Evolutionary conservation across 1,140 invertebrate genomes (phyloP).

Genomic region (Ceratina calcarata): DNA sequence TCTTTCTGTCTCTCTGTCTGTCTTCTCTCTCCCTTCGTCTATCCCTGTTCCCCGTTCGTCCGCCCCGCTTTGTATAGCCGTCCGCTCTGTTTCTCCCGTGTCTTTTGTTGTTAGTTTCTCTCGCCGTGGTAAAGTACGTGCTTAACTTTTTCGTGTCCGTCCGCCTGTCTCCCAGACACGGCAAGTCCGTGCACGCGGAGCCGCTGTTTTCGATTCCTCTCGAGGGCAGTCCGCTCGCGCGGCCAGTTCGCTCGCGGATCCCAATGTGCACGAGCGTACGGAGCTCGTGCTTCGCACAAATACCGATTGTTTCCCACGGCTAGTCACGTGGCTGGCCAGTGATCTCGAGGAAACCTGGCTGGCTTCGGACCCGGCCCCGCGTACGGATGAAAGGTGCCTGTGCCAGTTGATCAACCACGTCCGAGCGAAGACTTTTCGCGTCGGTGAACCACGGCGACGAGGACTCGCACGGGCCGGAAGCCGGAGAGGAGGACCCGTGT

Average conservation of each 20-base stretch:
- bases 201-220: neutral
- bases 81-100: constrained; percentile 28
- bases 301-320: constrained; percentile 34
- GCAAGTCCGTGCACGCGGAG: constrained; percentile 10
- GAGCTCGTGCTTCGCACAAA: constrained; percentile 16
- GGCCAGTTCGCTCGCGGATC: no score
- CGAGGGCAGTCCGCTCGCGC: neutral
- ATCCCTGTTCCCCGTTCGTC: constrained; percentile 22
- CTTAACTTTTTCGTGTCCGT: constrained; percentile 34
- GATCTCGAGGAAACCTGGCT: constrained; percentile 37
- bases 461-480: constrained; percentile 10
- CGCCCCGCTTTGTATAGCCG: constrained; percentile 2
- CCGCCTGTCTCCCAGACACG: constrained; percentile 6
- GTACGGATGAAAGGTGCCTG: constrained; percentile 25
- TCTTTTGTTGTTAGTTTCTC: constrained; percentile 42
- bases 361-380: neutral
- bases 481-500: constrained; percentile 1
- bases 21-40: constrained; percentile 44
- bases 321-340: constrained; percentile 61
- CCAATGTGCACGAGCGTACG: neutral
- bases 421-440: no score
- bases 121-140: constrained; percentile 40
- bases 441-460: no score
- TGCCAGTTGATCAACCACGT: constrained; percentile 42
- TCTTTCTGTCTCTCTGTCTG: constrained; percentile 41